These are phyloP conservation scores for Anisognathus igniventris DNA, from an alignment of 2,797 vertebrate species.

Conservation along the genomic window DNA sequence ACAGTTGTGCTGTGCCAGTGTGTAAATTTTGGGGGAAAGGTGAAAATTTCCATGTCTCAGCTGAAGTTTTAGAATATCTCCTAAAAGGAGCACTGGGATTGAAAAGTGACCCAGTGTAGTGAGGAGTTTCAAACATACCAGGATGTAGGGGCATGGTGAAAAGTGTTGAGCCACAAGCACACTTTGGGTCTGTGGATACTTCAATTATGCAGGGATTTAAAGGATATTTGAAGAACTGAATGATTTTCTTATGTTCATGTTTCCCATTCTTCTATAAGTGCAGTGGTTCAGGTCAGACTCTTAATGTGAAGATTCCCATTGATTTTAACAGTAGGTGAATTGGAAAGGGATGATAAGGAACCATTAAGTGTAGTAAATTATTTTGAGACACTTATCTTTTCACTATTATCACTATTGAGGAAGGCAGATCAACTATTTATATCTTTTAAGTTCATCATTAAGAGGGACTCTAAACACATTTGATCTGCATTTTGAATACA, in stretches of 20 bases:
- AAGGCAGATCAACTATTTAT: neutral
- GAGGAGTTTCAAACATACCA: neutral
- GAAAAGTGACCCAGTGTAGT: neutral
- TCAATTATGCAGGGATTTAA: neutral
- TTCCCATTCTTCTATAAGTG: rapidly evolving
- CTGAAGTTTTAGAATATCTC: neutral
- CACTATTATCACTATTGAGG: neutral
- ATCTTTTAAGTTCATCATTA: neutral
- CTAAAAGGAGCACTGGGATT: neutral
- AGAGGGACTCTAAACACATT: neutral
- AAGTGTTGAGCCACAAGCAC: neutral
- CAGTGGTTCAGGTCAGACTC: neutral
- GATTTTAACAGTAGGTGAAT: neutral
- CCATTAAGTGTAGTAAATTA: neutral
- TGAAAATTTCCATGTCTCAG: neutral
- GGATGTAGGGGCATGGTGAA: neutral
- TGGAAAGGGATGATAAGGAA: neutral
- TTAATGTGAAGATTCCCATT: neutral
- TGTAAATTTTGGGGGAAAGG: neutral
- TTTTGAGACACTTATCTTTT: neutral
- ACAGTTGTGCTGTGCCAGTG: neutral
- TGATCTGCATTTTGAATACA: neutral
- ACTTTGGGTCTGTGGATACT: neutral
- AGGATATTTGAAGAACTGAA: neutral
- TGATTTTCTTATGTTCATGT: neutral